Evolutionary conservation across 1,140 invertebrate genomes (phyloP).

Genomic region (Drosophila kohkoa): DNA sequence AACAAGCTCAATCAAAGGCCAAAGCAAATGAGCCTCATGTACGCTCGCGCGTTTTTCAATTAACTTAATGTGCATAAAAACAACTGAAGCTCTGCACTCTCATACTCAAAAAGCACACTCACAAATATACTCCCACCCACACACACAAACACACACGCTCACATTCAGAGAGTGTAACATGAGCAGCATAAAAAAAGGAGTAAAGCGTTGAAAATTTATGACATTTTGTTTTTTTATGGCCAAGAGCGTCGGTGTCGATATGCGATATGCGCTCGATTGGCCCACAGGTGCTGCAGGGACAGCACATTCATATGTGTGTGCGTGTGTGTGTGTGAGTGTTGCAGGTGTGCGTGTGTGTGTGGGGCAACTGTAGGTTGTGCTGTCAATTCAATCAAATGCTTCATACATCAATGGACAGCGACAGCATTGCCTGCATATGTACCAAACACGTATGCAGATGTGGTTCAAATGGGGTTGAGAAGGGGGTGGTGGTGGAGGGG

Average conservation of each 20-base stretch:
- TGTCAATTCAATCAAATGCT: constrained; percentile 83
- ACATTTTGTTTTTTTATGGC: constrained; percentile 69
- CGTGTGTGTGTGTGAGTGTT: constrained; percentile 6
- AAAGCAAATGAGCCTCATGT: constrained; percentile 60
- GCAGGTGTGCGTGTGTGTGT: constrained; percentile 21
- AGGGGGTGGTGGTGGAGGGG: neutral
- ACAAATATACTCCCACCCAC: neutral
- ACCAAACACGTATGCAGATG: constrained; percentile 20
- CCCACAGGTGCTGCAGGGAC: constrained; percentile 42
- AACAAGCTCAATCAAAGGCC: constrained; percentile 65
- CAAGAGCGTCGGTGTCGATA: constrained; percentile 59
- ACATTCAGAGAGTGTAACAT: constrained; percentile 35
- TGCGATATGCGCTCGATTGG: constrained; percentile 75
- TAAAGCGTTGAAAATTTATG: constrained; percentile 80
- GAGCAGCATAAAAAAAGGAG: constrained; percentile 53
- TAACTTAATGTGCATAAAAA: constrained; percentile 81
- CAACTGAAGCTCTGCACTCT: constrained; percentile 17
- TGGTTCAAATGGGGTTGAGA: neutral
- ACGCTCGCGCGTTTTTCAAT: constrained; percentile 75
- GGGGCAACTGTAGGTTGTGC: constrained; percentile 36
- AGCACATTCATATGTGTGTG: constrained; percentile 1
- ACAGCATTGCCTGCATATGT: constrained; percentile 31
- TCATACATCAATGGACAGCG: constrained; percentile 79
- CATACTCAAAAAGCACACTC: neutral
- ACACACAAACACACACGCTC: constrained; percentile 37